A percentile compares a stretch with the other conserved stretches of the same genome.
Evolutionary conservation across 2,797 vertebrate genomes (phyloP).

Genomic region (Hybognathus amarus): DNA sequence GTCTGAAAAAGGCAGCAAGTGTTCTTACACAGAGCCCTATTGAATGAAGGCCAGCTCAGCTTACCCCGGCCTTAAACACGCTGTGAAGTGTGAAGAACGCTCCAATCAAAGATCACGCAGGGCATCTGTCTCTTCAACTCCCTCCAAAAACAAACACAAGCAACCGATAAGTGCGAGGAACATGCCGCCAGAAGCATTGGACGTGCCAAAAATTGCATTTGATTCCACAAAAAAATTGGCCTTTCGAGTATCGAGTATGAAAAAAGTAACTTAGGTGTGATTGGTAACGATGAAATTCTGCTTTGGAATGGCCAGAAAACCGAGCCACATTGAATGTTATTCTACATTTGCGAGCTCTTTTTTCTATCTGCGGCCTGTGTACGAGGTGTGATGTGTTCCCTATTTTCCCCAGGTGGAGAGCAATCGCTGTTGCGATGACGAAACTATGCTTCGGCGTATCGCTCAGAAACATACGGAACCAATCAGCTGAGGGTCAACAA

Average conservation of each 20-base stretch:
- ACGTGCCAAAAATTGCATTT: slow-evolving; percentile 11
- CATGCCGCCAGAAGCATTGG: slow-evolving; percentile 17
- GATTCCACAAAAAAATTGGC: neutral
- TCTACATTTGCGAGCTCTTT: neutral
- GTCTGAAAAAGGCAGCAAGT: slow-evolving; percentile 60
- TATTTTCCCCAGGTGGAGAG: slow-evolving; percentile 24
- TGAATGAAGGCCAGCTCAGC: slow-evolving; percentile 60
- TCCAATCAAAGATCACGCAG: slow-evolving; percentile 57
- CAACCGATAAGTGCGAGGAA: slow-evolving; percentile 40
- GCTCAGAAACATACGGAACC: slow-evolving; percentile 72
- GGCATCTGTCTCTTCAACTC: slow-evolving; percentile 46
- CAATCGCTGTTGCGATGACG: slow-evolving; percentile 28
- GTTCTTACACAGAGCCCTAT: slow-evolving; percentile 63
- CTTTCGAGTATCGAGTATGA: neutral
- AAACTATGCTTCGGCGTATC: slow-evolving; percentile 60
- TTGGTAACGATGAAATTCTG: neutral
- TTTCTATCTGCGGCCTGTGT: neutral
- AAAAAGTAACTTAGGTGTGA: neutral
- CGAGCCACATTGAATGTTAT: neutral
- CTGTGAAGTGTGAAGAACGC: slow-evolving; percentile 62
- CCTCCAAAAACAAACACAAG: slow-evolving; percentile 46
- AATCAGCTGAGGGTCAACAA: slow-evolving; percentile 67
- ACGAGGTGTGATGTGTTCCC: neutral
- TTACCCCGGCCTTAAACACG: slow-evolving; percentile 58
- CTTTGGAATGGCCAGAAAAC: neutral